Evolutionary conservation across 92 coral and sea anemone species (phyloP).

Genomic region (Porites lobata): DNA sequence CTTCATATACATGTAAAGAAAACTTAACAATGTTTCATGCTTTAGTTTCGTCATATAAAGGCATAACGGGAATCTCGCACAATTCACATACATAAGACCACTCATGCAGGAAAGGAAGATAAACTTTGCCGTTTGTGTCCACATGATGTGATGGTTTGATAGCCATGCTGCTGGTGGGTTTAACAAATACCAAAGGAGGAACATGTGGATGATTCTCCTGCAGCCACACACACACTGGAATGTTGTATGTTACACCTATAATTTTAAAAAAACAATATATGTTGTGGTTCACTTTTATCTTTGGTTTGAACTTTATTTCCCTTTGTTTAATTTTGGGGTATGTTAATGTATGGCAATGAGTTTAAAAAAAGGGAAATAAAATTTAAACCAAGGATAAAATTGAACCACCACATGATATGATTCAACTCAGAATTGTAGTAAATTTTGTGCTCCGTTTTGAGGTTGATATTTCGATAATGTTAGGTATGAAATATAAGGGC

Average conservation of each 20-base stretch:
- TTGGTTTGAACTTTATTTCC: too few species aligned
- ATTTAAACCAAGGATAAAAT: too few species aligned
- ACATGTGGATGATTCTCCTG: constrained; percentile 92
- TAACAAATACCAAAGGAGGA: constrained; percentile 90
- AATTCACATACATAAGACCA: constrained; percentile 89
- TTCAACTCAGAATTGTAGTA: too few species aligned
- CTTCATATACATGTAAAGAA: not conserved
- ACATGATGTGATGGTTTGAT: constrained; percentile 90
- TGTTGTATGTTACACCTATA: constrained; percentile 88
- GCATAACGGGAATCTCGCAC: not conserved
- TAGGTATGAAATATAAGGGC: too few species aligned
- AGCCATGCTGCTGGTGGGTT: constrained; percentile 90
- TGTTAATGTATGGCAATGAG: too few species aligned
- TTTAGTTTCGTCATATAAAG: not conserved
- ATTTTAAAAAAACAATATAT: not conserved
- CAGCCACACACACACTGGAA: constrained; percentile 91
- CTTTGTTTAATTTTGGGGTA: too few species aligned
- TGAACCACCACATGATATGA: not conserved
- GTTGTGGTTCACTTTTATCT: too few species aligned
- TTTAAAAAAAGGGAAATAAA: too few species aligned
- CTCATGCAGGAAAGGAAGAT: constrained; percentile 84
- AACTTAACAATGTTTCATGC: not conserved
- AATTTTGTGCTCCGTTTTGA: too few species aligned
- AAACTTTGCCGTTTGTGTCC: constrained; percentile 86
- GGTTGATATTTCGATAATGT: too few species aligned